A percentile compares a stretch with the other conserved stretches of the same genome.
These are phyloP conservation scores for Ambastaia sidthimunki DNA, from an alignment of 2,797 vertebrate species.

Conservation along the genomic window DNA sequence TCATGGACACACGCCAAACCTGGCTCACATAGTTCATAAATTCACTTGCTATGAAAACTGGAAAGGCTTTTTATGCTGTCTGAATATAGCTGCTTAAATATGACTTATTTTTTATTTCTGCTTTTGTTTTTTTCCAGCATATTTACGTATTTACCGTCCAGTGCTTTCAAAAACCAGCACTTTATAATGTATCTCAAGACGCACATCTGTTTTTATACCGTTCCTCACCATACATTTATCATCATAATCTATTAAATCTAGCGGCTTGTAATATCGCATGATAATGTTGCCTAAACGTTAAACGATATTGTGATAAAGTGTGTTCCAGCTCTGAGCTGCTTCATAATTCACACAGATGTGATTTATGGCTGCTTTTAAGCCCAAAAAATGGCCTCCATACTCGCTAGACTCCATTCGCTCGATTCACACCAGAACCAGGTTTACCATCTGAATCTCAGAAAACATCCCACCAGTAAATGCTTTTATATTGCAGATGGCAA, in stretches of 20 bases:
- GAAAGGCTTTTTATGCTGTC: neutral
- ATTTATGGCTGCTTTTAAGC: constrained; percentile 53
- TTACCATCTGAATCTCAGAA: constrained; percentile 32
- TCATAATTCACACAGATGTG: constrained; percentile 52
- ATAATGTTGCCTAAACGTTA: constrained; percentile 1
- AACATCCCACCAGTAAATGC: neutral
- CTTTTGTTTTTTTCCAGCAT: neutral
- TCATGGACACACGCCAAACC: neutral
- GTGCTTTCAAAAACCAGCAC: neutral
- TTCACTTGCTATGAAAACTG: neutral
- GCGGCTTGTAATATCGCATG: neutral
- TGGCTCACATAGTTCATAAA: neutral
- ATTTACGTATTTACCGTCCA: neutral
- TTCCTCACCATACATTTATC: neutral
- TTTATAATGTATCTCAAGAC: neutral
- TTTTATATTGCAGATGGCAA: constrained; percentile 11
- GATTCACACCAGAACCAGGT: constrained; percentile 1
- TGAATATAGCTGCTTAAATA: neutral
- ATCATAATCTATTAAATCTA: constrained; percentile 9
- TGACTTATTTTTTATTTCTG: neutral
- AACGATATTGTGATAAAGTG: constrained; percentile 1
- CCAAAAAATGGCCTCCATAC: constrained; percentile 41
- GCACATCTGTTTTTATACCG: constrained; percentile 4
- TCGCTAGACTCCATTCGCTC: constrained; percentile 29
- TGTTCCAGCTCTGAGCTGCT: constrained; percentile 39